Percentiles rank a stretch among this genome's conserved stretches.
Evolutionary conservation across 1,140 invertebrate genomes (phyloP).

Genomic region (Halictus rubicundus): DNA sequence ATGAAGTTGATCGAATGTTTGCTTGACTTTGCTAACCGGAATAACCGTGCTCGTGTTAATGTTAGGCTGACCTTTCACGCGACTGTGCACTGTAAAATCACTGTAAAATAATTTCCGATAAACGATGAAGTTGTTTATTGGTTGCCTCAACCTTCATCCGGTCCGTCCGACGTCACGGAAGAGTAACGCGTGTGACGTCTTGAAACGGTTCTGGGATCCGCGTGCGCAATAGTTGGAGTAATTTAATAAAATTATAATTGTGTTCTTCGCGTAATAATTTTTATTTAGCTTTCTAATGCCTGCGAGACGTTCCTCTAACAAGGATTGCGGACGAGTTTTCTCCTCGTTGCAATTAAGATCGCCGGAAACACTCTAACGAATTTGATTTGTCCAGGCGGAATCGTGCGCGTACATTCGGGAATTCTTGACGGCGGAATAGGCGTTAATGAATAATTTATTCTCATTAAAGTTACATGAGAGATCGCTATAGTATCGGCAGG

Average conservation of each 20-base stretch:
- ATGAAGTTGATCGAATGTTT: background rate
- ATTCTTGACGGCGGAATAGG: background rate
- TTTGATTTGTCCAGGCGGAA: background rate
- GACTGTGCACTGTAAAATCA: constrained; percentile 18
- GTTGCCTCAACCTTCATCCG: background rate
- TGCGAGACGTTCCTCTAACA: background rate
- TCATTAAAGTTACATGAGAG: background rate
- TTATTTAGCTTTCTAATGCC: background rate
- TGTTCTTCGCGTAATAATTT: background rate
- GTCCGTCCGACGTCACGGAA: too few species aligned
- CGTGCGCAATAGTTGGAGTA: too few species aligned
- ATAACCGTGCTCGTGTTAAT: background rate
- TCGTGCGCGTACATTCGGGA: background rate
- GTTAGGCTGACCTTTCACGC: constrained; percentile 2
- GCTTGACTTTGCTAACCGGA: background rate
- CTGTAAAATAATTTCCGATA: background rate
- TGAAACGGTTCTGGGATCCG: too few species aligned
- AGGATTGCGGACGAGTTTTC: background rate
- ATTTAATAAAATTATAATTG: background rate
- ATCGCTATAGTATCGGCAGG: background rate
- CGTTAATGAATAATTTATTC: constrained; percentile 5
- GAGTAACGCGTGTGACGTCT: too few species aligned
- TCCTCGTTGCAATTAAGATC: background rate
- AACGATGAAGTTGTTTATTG: background rate
- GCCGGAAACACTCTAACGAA: background rate